A percentile compares a stretch with the other conserved stretches of the same genome.
phyloP scores from a whole-genome alignment of 2,113 vertebrate genomes.

The Zonotrichia leucophrys region DNA sequence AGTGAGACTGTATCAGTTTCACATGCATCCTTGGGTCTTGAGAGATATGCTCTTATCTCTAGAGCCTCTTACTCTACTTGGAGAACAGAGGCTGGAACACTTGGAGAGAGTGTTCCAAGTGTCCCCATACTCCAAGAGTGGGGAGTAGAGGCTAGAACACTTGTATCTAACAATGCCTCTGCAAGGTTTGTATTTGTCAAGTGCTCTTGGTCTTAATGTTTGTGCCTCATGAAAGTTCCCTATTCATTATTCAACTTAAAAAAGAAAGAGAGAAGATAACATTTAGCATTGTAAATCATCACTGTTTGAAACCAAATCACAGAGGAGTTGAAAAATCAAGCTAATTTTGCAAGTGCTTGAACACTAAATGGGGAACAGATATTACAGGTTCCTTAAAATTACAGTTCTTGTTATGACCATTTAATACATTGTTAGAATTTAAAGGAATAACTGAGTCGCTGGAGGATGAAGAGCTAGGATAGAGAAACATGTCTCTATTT shows the following conservation, averaged over 20 bases:
- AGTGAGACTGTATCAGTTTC: not conserved
- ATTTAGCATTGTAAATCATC: not conserved
- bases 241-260: not conserved
- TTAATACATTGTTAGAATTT: not conserved
- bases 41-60: not conserved
- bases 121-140: not conserved
- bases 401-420: not conserved
- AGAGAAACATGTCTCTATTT: not conserved
- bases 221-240: not conserved
- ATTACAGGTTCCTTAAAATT: not conserved
- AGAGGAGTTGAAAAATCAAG: not conserved
- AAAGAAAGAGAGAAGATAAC: not conserved
- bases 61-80: no score
- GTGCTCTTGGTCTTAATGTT: not conserved
- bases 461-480: not conserved
- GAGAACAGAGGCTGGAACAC: no score
- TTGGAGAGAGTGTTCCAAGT: no score
- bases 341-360: not conserved
- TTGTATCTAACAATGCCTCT: not conserved
- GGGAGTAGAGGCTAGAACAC: not conserved
- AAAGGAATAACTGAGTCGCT: not conserved
- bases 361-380: not conserved
- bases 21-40: not conserved
- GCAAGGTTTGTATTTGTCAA: not conserved
- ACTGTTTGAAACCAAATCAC: not conserved